These are phyloP conservation scores for Atta colombica DNA, from an alignment of 1,140 invertebrate species.

Conservation along the genomic window DNA sequence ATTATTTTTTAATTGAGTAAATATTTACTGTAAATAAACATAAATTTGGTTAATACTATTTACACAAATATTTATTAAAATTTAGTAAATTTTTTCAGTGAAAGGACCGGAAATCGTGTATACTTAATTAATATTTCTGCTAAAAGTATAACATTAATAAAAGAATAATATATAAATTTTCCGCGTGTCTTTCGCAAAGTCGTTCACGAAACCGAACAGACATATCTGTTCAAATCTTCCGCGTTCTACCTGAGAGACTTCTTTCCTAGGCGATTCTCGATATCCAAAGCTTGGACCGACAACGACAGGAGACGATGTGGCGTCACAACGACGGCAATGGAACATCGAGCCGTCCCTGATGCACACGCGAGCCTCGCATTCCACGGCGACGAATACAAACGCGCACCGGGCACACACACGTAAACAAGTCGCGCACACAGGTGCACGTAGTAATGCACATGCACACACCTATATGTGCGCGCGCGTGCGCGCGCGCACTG, in stretches of 20 bases:
- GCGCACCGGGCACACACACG: slow-evolving; percentile 35
- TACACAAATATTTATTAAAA: no score
- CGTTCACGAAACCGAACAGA: neutral
- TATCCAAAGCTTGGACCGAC: neutral
- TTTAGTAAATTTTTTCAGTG: no score
- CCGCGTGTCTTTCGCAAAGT: slow-evolving; percentile 17
- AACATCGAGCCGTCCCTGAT: slow-evolving; percentile 57
- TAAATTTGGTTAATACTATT: no score
- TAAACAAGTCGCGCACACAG: slow-evolving; percentile 61
- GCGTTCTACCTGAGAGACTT: slow-evolving; percentile 2
- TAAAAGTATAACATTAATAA: neutral
- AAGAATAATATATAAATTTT: neutral
- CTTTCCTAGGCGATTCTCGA: neutral
- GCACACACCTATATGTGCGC: neutral
- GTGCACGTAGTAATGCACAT: slow-evolving; percentile 17
- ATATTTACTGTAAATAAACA: no score
- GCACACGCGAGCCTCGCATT: slow-evolving; percentile 72
- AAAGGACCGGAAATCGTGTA: no score
- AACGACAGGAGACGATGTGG: slow-evolving; percentile 20
- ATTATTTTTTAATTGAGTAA: no score
- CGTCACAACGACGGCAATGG: slow-evolving; percentile 41
- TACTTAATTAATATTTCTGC: neutral
- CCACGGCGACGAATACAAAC: slow-evolving; percentile 51
- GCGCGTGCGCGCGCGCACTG: neutral
- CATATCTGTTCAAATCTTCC: neutral